Percentiles rank a stretch among this genome's conserved stretches.
These are phyloP conservation scores for Cetonia aurata DNA, from an alignment of 2,888 invertebrate genomes.

Conservation along the genomic window DNA sequence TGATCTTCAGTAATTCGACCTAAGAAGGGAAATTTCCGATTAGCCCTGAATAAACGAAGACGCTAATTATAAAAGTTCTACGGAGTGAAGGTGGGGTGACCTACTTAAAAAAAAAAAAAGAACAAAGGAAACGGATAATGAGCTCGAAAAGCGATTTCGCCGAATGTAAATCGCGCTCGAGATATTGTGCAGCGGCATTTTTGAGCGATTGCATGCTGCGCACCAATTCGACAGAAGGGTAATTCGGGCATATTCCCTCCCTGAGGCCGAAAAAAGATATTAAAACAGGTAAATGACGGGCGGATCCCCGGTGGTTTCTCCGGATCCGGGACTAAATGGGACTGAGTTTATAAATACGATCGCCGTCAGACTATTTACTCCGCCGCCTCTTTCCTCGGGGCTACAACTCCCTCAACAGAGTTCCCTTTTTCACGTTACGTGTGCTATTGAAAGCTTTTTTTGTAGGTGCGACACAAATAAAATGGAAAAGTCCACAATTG, in stretches of 20 bases:
- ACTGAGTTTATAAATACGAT: conserved; percentile 28
- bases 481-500: conserved; percentile 12
- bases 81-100: conserved; percentile 3
- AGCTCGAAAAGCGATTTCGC: conserved; percentile 29
- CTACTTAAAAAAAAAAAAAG: conserved; percentile 21
- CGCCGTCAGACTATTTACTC: conserved; percentile 1
- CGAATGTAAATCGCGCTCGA: conserved; percentile 25
- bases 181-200: conserved; percentile 28
- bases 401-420: not conserved
- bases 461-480: conserved; percentile 33
- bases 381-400: not conserved
- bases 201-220: conserved; percentile 33
- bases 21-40: conserved; percentile 14
- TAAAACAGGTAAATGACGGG: conserved; percentile 38
- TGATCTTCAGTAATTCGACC: not conserved
- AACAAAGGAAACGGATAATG: conserved; percentile 33
- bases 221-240: conserved; percentile 25
- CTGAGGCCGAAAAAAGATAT: conserved; percentile 23
- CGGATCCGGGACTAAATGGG: conserved; percentile 9
- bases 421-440: conserved; percentile 15
- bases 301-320: conserved; percentile 13
- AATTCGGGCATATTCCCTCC: conserved; percentile 24
- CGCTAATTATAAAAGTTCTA: conserved; percentile 24
- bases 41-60: conserved; percentile 8
- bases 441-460: conserved; percentile 24